Percentiles rank a stretch among this genome's conserved stretches.
These are phyloP conservation scores for Dromaius novaehollandiae DNA, from an alignment of 2,113 vertebrate species.

Conservation along the genomic window DNA sequence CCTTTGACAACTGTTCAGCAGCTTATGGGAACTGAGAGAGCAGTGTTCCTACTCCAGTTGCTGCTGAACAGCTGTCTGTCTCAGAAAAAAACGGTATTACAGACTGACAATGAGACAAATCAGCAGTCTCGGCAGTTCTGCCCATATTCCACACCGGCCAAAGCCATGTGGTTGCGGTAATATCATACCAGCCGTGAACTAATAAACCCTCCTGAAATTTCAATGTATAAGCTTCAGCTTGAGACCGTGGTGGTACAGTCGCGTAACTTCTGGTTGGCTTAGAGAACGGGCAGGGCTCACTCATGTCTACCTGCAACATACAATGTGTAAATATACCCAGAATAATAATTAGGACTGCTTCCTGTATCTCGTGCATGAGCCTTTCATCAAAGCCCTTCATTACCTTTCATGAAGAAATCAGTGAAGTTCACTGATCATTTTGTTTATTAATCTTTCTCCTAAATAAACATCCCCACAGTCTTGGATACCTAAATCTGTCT, in stretches of 20 bases:
- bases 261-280: neutral
- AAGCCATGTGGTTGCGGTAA: neutral
- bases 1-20: slow-evolving; percentile 7
- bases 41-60: slow-evolving; percentile 12
- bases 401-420: neutral
- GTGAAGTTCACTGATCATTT: neutral
- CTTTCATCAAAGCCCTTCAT: neutral
- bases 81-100: neutral
- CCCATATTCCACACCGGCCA: neutral
- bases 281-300: neutral
- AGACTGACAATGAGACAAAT: neutral
- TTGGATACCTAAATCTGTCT: neutral
- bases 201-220: neutral
- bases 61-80: slow-evolving; percentile 14
- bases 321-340: fast-evolving
- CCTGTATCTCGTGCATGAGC: too few species aligned
- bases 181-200: neutral
- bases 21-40: neutral
- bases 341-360: neutral
- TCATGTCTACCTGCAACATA: neutral
- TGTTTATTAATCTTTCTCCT: neutral
- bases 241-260: neutral
- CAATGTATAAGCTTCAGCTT: neutral
- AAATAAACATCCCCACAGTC: neutral
- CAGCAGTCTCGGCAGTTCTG: neutral